Evolutionary conservation across 1,140 invertebrate genomes (phyloP).

Genomic region (Ostrea edulis): DNA sequence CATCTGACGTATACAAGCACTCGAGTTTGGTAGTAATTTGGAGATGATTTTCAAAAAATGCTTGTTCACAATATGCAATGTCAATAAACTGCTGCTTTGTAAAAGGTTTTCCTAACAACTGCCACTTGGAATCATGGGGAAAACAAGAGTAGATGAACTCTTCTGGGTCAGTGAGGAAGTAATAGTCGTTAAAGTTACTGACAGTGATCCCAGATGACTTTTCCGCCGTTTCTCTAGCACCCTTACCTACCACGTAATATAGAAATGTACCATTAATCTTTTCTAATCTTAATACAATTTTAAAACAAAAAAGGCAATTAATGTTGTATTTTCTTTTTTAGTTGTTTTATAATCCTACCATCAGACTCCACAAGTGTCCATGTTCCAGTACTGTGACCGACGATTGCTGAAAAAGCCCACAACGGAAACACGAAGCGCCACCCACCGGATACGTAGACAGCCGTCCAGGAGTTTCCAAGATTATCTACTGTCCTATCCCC

Average conservation of each 20-base stretch:
- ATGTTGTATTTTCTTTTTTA: neutral
- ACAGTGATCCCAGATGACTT: slow-evolving; percentile 35
- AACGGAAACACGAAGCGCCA: slow-evolving; percentile 62
- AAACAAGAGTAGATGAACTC: slow-evolving; percentile 66
- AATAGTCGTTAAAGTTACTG: slow-evolving; percentile 66
- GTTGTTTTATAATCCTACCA: slow-evolving; percentile 22
- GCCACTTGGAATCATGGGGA: slow-evolving; percentile 65
- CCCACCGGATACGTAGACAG: slow-evolving; percentile 60
- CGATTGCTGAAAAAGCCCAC: slow-evolving; percentile 54
- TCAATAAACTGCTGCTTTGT: slow-evolving; percentile 56
- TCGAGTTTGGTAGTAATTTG: slow-evolving; percentile 52
- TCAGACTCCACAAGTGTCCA: slow-evolving; percentile 49
- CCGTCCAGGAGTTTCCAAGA: slow-evolving; percentile 74
- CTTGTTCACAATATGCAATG: slow-evolving; percentile 47
- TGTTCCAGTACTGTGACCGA: slow-evolving; percentile 44
- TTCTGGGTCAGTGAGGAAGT: slow-evolving; percentile 69
- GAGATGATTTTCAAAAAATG: slow-evolving; percentile 51
- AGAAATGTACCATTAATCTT: no score
- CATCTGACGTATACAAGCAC: slow-evolving; percentile 23
- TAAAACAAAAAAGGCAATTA: no score
- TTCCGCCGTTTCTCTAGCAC: slow-evolving; percentile 12
- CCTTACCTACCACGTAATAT: neutral
- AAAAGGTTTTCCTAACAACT: slow-evolving; percentile 64
- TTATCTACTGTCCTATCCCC: slow-evolving; percentile 95
- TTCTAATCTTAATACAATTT: no score